Evolutionary conservation across 1,140 invertebrate species (phyloP), one percentile per base, ranked within the genome.

Genomic region (Bombus difficillimus): DNA sequence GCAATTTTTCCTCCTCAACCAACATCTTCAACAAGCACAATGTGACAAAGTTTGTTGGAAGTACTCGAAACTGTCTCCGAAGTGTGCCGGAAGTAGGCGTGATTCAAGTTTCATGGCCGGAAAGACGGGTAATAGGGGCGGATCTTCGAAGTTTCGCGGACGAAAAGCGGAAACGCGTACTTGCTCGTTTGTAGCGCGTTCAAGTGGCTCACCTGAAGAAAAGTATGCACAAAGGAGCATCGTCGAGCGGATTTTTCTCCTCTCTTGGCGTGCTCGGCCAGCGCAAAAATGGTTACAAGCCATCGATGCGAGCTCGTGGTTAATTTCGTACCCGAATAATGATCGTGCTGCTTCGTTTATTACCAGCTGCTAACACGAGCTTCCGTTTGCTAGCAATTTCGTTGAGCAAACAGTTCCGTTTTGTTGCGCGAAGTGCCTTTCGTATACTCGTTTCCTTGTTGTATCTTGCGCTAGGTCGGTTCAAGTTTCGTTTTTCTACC

Each of bases 201-300:
- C 8, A 77, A 86, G 85, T 86, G 68, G 73, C 47, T 80, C 69
- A 64, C 18, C 22, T 28, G 57, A 47, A 79, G 75, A 66, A 68
- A 79, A 87, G 68, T 59, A 78, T 79, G 68, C 75, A 68, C 43
- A 75, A 86, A 83, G 37, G 81, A 81, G 80, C 57, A 79, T 85
- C 83, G 83, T 85, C 41, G 77, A 59, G 22, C 37, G 15, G 15
- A n/a, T 32, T 37, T 32, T 22, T 57, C n/a, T 66, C 15, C 32
- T 34, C 37, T 39, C 25, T 41, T 41, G 39, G 32, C 41, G 57
- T 69, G 80, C 32, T 47, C 34, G 8, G 1, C n/a, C 53, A 5
- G 25, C 57, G 28, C 69, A 68, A 53, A 73, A 81, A 15, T 18
- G n/a, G 28, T 62, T 9, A 37, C 41, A 43, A 41, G 18, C 66